Conservation (phyloP, 2,888 invertebrate species). For the Busseola fusca region DNA sequence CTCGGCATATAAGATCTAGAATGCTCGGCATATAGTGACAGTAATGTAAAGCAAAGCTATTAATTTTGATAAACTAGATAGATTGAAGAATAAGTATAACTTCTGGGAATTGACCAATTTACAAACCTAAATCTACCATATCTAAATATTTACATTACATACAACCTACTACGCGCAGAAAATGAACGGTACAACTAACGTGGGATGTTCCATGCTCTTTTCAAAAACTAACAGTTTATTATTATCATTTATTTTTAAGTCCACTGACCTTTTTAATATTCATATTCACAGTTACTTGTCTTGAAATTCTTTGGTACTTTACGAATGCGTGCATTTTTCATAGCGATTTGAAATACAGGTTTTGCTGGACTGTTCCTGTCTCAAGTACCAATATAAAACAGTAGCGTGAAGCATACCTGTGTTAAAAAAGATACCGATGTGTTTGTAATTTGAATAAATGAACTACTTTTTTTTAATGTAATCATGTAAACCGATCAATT, state of each 20-base stretch:
- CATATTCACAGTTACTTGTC: not conserved
- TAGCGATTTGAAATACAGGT: not conserved
- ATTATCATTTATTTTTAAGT: slow-evolving; percentile 23
- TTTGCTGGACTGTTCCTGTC: slow-evolving; percentile 29
- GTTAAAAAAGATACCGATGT: not conserved
- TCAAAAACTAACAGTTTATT: slow-evolving; percentile 16
- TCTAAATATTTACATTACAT: slow-evolving; percentile 72
- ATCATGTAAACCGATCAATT: slow-evolving; percentile 34
- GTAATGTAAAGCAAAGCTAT: slow-evolving; percentile 79
- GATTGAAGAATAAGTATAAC: slow-evolving; percentile 73
- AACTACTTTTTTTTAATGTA: slow-evolving; percentile 16
- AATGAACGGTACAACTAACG: slow-evolving; percentile 52
- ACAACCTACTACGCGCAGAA: slow-evolving; percentile 64
- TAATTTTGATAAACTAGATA: slow-evolving; percentile 72
- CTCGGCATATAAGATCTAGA: no score
- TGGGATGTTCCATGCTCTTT: slow-evolving; percentile 33
- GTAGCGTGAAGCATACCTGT: not conserved
- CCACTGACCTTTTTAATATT: not conserved
- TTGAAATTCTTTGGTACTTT: slow-evolving; percentile 3
- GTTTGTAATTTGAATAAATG: slow-evolving; percentile 1
- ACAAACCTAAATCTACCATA: slow-evolving; percentile 79
- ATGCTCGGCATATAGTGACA: slow-evolving; percentile 64
- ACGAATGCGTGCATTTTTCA: slow-evolving; percentile 2
- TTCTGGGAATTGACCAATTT: slow-evolving; percentile 85
- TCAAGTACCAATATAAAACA: slow-evolving; percentile 10